A percentile compares a stretch with the other conserved stretches of the same genome.
These are phyloP conservation scores for Pammene fasciana DNA, from an alignment of 2,888 invertebrate genomes.

Conservation along the genomic window DNA sequence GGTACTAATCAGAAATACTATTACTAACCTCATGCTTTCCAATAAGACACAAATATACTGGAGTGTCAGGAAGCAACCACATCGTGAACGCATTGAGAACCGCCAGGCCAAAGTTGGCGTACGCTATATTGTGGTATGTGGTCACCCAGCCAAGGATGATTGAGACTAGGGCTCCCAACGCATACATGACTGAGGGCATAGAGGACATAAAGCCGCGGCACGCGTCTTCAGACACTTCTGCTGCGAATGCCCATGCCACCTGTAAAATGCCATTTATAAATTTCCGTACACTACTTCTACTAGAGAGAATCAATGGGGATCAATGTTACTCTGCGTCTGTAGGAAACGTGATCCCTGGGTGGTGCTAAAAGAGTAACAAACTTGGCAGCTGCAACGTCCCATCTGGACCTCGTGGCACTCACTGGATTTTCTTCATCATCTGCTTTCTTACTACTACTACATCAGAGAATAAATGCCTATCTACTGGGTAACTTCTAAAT, in stretches of 20 bases:
- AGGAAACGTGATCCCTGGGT: no score
- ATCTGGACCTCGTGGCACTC: no score
- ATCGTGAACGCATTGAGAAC: slow-evolving; percentile 16
- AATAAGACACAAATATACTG: slow-evolving; percentile 43
- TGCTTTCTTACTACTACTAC: no score
- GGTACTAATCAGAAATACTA: no score
- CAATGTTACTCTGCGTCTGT: no score
- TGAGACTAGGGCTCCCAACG: slow-evolving; percentile 36
- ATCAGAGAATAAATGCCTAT: no score
- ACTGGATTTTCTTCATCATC: no score
- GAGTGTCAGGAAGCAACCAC: slow-evolving; percentile 63
- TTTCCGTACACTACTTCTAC: no score
- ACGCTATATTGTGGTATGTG: slow-evolving; percentile 20
- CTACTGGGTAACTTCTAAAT: no score
- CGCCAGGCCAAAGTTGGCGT: slow-evolving; percentile 25
- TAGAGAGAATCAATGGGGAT: no score
- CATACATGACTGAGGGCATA: slow-evolving; percentile 37
- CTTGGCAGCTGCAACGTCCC: no score
- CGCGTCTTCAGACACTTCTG: slow-evolving; percentile 37
- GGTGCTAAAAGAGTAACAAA: no score
- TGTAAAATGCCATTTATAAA: neutral
- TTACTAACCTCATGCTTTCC: slow-evolving; percentile 25
- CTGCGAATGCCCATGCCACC: slow-evolving; percentile 39
- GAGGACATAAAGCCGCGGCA: slow-evolving; percentile 40
- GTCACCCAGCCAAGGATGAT: slow-evolving; percentile 39